phyloP scores from a whole-genome alignment of 35 echinoderm and acorn worm genomes.

The Lytechinus variegatus region DNA sequence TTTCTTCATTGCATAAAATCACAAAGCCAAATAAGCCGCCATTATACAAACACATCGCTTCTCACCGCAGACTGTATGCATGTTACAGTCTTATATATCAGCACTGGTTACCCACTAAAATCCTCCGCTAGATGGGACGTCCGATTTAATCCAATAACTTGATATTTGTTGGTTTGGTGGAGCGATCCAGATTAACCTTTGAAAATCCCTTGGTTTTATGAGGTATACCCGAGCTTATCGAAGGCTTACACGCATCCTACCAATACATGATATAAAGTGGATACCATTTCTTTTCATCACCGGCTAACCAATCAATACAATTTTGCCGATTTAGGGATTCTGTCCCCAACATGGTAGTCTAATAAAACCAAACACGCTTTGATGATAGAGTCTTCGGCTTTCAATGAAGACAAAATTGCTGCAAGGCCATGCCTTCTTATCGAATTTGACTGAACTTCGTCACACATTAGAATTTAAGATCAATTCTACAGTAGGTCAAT shows the following conservation, averaged over 20 bases:
- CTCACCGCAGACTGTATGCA: neutral
- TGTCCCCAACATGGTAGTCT: neutral
- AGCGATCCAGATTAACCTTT: neutral
- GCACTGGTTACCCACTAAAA: neutral
- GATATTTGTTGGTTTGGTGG: neutral
- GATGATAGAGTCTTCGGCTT: neutral
- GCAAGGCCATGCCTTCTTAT: neutral
- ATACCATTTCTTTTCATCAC: constrained; percentile 5
- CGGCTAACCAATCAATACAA: neutral
- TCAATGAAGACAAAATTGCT: neutral
- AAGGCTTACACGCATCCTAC: neutral
- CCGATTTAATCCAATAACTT: neutral
- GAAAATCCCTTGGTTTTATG: neutral
- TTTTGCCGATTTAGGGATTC: neutral
- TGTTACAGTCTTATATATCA: neutral
- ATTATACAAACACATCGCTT: neutral
- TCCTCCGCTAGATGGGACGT: neutral
- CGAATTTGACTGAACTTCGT: neutral
- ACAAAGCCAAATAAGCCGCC: neutral
- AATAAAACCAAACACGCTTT: neutral
- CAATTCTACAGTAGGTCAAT: neutral
- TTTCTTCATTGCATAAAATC: neutral
- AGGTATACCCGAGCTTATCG: neutral
- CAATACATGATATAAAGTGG: neutral
- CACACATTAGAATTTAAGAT: neutral